Conservation (phyloP, 2,888 invertebrate genomes). For the Aspidiotus destructor region DNA sequence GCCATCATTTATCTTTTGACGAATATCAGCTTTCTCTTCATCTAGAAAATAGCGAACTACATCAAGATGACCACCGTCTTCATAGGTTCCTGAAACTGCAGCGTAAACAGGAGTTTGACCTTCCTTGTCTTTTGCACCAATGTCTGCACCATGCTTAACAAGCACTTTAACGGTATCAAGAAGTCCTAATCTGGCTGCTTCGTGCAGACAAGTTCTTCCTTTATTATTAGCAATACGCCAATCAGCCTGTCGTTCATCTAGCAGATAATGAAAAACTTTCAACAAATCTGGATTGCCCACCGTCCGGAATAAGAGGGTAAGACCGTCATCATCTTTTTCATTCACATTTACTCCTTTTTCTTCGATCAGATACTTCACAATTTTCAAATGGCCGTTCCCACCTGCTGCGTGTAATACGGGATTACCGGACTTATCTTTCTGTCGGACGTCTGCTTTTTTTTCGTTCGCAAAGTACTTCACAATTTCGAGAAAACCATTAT, state of each 20-base stretch:
- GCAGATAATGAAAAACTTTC: background rate
- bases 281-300: no score
- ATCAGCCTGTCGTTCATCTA: background rate
- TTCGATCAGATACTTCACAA: no score
- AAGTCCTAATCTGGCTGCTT: background rate
- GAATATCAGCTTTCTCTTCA: background rate
- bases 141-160: background rate
- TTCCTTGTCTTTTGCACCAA: background rate
- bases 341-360: no score
- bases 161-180: background rate
- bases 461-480: no score
- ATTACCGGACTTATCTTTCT: no score
- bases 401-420: no score
- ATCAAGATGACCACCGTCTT: background rate
- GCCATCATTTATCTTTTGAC: background rate
- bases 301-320: no score
- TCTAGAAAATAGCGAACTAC: background rate
- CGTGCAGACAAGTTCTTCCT: background rate
- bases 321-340: no score
- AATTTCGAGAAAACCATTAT: no score
- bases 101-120: background rate
- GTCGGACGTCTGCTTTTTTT: no score
- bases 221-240: background rate
- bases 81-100: background rate
- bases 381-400: no score